Conservation (phyloP, 2,113 vertebrate species). For the Lamprotornis superbus region DNA sequence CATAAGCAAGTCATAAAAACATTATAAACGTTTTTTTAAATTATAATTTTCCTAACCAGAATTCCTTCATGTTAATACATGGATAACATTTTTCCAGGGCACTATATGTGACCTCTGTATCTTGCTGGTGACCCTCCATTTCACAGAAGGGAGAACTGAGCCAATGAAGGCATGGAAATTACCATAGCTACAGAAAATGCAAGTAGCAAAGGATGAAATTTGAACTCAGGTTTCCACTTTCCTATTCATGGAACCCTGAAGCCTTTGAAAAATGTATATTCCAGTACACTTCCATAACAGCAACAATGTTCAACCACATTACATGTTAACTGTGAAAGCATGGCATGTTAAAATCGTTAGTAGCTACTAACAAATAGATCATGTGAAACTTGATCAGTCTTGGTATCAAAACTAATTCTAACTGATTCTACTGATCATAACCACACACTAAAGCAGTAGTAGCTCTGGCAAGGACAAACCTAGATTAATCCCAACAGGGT, state of each 20-base stretch:
- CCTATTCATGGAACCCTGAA: neutral
- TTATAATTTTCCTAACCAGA: neutral
- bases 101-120: fast-evolving
- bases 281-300: neutral
- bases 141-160: neutral
- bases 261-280: neutral
- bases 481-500: neutral
- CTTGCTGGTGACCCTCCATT: neutral
- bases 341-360: neutral
- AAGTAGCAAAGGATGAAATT: neutral
- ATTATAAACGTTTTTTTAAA: neutral
- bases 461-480: neutral
- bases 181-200: neutral
- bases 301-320: neutral
- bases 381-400: fast-evolving
- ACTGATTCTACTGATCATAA: neutral
- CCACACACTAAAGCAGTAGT: neutral
- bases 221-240: neutral
- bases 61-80: neutral
- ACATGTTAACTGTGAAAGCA: neutral
- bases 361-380: neutral
- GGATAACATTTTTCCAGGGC: neutral
- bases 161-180: neutral
- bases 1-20: neutral
- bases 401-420: neutral